Conservation (phyloP, 2,113 vertebrate species). For the Phocoena phocoena region DNA sequence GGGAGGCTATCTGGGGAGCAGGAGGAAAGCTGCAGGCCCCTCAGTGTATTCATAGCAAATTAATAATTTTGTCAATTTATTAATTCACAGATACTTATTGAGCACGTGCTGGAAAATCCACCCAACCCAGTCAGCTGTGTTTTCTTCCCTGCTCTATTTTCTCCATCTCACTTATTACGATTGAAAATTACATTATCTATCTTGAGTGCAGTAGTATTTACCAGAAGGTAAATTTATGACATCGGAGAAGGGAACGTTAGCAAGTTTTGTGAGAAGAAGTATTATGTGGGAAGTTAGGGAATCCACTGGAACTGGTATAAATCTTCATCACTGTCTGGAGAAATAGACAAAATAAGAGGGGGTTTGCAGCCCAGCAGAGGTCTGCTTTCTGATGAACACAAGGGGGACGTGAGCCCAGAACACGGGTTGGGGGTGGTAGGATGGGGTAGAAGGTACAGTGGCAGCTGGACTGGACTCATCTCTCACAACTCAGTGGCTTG, state of each 20-base stretch:
- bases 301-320: neutral
- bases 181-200: conserved; percentile 5
- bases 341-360: neutral
- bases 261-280: conserved; percentile 39
- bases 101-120: neutral
- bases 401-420: neutral
- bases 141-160: neutral
- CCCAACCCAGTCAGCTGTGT: neutral
- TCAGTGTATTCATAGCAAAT: neutral
- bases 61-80: neutral
- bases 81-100: neutral
- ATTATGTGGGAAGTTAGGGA: conserved; percentile 11
- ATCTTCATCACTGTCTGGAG: neutral
- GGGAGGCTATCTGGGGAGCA: neutral
- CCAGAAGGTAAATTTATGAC: conserved; percentile 15
- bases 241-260: neutral
- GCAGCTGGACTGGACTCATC: neutral
- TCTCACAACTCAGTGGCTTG: neutral
- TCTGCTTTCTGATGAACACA: neutral
- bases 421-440: neutral
- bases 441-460: rapidly evolving
- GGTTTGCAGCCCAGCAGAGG: neutral
- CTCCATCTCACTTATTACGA: neutral
- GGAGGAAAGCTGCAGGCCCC: neutral
- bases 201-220: conserved; percentile 17